Evolutionary conservation across 2,888 invertebrate genomes (phyloP).

Genomic region (Seira sanloemensis): DNA sequence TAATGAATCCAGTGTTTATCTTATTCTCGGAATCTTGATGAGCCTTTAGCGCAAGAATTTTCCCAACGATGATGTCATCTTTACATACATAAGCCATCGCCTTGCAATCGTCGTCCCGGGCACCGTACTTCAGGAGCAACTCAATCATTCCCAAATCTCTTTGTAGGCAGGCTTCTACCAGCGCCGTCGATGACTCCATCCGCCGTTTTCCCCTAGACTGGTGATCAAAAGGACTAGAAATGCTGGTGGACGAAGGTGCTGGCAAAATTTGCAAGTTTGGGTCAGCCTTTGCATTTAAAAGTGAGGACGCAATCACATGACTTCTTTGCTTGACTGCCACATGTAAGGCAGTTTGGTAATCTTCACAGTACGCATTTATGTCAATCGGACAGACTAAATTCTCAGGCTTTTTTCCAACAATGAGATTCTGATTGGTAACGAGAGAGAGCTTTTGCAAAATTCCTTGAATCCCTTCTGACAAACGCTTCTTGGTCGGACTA

Average conservation of each 20-base stretch:
- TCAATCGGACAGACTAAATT: slow-evolving; percentile 82
- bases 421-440: slow-evolving; percentile 72
- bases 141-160: slow-evolving; percentile 85
- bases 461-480: slow-evolving; percentile 91
- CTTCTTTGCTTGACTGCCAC: slow-evolving; percentile 87
- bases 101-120: slow-evolving; percentile 89
- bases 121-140: slow-evolving; percentile 86
- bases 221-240: slow-evolving; percentile 60
- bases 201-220: slow-evolving; percentile 39
- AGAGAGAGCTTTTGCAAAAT: slow-evolving; percentile 86
- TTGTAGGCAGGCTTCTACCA: slow-evolving; percentile 81
- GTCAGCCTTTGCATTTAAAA: slow-evolving; percentile 81
- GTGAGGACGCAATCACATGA: slow-evolving; percentile 82
- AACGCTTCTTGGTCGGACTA: slow-evolving; percentile 82
- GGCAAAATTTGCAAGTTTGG: slow-evolving; percentile 84
- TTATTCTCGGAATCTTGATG: slow-evolving; percentile 94
- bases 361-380: slow-evolving; percentile 85
- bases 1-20: slow-evolving; percentile 82
- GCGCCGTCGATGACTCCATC: slow-evolving; percentile 42
- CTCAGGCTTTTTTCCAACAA: slow-evolving; percentile 69
- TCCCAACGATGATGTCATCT: slow-evolving; percentile 86
- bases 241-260: slow-evolving; percentile 45
- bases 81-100: slow-evolving; percentile 87
- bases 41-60: slow-evolving; percentile 88
- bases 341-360: slow-evolving; percentile 88